Base-by-base conservation (phyloP, 2,888 invertebrate genomes). In the Drosophila kuntzei region DNA sequence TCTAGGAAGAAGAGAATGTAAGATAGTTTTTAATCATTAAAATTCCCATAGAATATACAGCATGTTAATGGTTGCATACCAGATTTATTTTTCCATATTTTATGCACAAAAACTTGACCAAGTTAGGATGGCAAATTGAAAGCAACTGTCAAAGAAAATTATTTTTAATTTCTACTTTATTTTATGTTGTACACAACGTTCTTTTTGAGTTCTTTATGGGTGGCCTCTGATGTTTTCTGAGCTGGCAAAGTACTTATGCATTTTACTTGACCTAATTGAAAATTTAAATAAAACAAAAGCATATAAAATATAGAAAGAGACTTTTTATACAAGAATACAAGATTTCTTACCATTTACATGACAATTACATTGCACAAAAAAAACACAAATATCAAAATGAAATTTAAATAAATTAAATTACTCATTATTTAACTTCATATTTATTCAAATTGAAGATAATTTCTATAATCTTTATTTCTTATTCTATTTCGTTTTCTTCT, bases 241-340 rank as follows among this genome's bases (percentile, higher is more conserved):
- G 37, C 18, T 8, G 27, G 16, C 53, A 53, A 49, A 49, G 8
- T 34, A n/a, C 7, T 46, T 8, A 29, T 16, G 46, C 27, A 8
- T 34, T 20, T 49, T 49, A 34, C 20, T 49, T 49, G 49, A 49
- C 49, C n/a, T 34, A 7, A 49, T 20, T 34, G 20, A 34, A 34
- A 49, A 34, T 20, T 8, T 32, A 20, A 34, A 20, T 5, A 20
- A 5, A 32, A 32, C 3, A 32, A 32, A 18, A 14, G 14, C 6
- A n/a, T 12, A 18, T 20, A 2, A 18, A 47, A 29, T 7, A 5
- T 9, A 25, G 0, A 4, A 37, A n/a, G n/a, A n/a, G n/a, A n/a
- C n/a, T n/a, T n/a, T n/a, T n/a, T n/a, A n/a, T n/a, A n/a, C n/a
- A 11, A n/a, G 14, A 8, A 9, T 12, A 8, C 27, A 27, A 27